These are phyloP conservation scores for Cosmopolites sordidus DNA, from an alignment of 2,888 invertebrate genomes.

Conservation along the genomic window DNA sequence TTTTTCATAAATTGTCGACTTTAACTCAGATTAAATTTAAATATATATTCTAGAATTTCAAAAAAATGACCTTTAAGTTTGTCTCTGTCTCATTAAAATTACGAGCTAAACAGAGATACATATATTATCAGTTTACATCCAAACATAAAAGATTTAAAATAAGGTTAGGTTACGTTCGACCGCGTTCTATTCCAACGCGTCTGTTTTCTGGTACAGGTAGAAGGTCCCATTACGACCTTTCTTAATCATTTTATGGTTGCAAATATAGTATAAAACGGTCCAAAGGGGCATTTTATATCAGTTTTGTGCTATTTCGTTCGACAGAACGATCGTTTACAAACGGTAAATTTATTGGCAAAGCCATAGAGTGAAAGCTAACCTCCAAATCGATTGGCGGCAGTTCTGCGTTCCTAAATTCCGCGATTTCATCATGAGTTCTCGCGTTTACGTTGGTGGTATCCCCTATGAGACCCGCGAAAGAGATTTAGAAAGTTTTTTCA, in stretches of 20 bases:
- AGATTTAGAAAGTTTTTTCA: slow-evolving; percentile 70
- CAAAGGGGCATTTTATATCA: background rate
- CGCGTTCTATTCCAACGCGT: slow-evolving; percentile 11
- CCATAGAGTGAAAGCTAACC: slow-evolving; percentile 16
- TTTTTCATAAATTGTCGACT: too few species aligned
- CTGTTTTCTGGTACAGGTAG: slow-evolving; percentile 8
- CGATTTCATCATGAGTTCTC: slow-evolving; percentile 46
- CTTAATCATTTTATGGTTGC: slow-evolving; percentile 6
- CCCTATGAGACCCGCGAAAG: slow-evolving; percentile 65
- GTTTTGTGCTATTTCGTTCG: background rate
- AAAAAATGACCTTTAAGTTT: too few species aligned
- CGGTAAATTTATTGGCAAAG: background rate
- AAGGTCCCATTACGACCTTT: slow-evolving; percentile 1
- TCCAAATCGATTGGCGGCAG: slow-evolving; percentile 18
- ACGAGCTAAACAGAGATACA: too few species aligned
- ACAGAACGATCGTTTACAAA: too few species aligned
- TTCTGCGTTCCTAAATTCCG: slow-evolving; percentile 1
- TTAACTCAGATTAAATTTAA: too few species aligned
- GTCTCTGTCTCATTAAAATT: too few species aligned
- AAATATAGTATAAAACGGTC: background rate
- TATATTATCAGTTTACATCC: too few species aligned
- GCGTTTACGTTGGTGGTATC: slow-evolving; percentile 69
- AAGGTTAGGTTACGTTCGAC: slow-evolving; percentile 10
- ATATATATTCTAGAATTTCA: too few species aligned
- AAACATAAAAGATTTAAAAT: background rate